These are phyloP conservation scores for Mesoclemmys tuberculata DNA, from an alignment of 2,113 vertebrate species.

Conservation along the genomic window DNA sequence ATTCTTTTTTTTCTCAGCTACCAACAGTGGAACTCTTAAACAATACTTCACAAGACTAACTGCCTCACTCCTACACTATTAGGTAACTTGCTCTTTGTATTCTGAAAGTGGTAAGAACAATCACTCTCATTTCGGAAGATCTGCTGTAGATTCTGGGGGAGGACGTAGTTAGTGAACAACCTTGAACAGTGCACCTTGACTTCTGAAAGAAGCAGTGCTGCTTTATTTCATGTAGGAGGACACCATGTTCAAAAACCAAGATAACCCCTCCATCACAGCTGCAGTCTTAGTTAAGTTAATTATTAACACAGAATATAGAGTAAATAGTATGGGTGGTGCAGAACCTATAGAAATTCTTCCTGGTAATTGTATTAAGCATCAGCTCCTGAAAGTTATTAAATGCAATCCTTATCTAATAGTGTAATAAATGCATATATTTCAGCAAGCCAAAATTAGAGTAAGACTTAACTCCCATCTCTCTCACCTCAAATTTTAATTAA, in stretches of 20 bases:
- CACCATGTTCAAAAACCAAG: neutral
- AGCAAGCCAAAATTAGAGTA: neutral
- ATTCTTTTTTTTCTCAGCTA: neutral
- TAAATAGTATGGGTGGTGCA: neutral
- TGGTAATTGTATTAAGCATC: neutral
- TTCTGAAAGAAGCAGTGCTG: neutral
- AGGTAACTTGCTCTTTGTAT: neutral
- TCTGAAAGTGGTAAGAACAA: neutral
- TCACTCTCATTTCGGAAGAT: neutral
- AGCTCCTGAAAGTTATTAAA: neutral
- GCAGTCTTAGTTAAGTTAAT: neutral
- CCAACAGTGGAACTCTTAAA: neutral
- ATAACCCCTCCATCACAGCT: neutral
- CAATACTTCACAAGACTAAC: neutral
- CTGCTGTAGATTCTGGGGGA: neutral
- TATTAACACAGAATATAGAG: neutral
- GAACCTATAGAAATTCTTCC: neutral
- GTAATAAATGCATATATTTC: neutral
- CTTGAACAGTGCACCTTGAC: fast-evolving
- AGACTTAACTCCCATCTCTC: neutral
- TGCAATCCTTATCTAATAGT: neutral
- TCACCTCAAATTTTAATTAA: neutral
- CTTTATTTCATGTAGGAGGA: fast-evolving
- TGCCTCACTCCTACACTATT: neutral
- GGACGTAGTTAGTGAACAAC: neutral